phyloP scores from a whole-genome alignment of 2,113 vertebrate genomes.

The Pygoscelis adeliae region DNA sequence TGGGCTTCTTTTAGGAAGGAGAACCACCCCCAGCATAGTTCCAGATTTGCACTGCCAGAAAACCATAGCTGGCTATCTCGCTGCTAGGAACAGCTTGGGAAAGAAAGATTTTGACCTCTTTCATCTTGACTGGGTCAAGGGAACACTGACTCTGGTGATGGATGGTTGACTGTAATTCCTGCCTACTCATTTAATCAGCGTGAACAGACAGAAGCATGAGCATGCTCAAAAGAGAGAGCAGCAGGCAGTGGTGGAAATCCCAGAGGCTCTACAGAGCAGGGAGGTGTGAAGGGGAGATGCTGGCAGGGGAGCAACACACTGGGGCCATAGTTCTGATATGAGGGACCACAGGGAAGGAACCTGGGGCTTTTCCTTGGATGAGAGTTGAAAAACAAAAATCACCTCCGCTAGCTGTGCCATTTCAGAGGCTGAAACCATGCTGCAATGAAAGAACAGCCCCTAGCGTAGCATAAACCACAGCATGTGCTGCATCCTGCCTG shows the following conservation, averaged over 20 bases:
- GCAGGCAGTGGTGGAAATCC: neutral
- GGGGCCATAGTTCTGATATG: neutral
- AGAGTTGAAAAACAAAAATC: neutral
- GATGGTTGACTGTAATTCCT: slow-evolving; percentile 43
- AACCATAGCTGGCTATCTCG: neutral
- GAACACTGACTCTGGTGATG: neutral
- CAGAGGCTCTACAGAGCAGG: neutral
- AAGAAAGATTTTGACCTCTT: neutral
- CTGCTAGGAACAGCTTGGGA: neutral
- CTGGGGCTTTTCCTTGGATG: neutral
- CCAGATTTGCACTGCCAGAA: neutral
- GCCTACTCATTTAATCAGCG: slow-evolving; percentile 16
- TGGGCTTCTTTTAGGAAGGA: neutral
- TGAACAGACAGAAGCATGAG: neutral
- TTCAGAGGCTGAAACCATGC: neutral
- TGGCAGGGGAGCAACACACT: neutral
- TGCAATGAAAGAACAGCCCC: slow-evolving; percentile 12
- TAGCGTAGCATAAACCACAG: neutral
- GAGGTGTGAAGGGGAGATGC: neutral
- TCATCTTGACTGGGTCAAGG: slow-evolving; percentile 5
- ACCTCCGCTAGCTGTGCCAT: neutral
- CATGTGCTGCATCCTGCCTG: neutral
- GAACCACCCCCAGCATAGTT: neutral
- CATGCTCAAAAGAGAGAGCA: neutral
- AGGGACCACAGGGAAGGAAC: neutral